Percentiles rank a stretch among this genome's conserved stretches.
These are phyloP conservation scores for Hofmannophila pseudospretella DNA, from an alignment of 2,888 invertebrate genomes.

Conservation along the genomic window DNA sequence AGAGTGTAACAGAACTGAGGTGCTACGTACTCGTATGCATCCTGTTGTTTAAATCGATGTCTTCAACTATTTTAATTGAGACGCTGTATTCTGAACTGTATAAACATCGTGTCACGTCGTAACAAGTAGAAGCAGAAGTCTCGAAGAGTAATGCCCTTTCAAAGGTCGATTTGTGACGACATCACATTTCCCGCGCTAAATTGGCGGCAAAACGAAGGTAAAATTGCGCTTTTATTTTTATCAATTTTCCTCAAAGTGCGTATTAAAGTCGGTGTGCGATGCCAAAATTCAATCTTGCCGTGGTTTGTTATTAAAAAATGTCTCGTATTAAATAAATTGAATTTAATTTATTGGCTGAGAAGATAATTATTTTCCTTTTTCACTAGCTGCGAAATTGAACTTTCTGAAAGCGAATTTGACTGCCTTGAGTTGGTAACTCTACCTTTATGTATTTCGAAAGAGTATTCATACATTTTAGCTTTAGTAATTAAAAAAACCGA, in stretches of 20 bases:
- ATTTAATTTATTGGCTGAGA: not conserved
- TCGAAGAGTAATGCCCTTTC: not conserved
- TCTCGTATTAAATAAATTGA: not conserved
- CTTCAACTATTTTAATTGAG: too few relatives aligned
- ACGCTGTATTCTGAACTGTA: too few relatives aligned
- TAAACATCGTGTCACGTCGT: too few relatives aligned
- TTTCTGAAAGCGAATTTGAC: too few relatives aligned
- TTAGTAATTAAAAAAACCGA: too few relatives aligned
- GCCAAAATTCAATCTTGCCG: slow-evolving; percentile 23
- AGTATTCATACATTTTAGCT: too few relatives aligned
- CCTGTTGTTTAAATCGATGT: too few relatives aligned
- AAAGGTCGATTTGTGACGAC: slow-evolving; percentile 2
- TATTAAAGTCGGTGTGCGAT: slow-evolving; percentile 19
- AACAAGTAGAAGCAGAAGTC: too few relatives aligned
- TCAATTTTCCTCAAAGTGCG: slow-evolving; percentile 24
- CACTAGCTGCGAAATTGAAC: not conserved
- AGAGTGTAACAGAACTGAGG: too few relatives aligned
- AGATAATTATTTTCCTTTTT: not conserved
- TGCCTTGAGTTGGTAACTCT: too few relatives aligned
- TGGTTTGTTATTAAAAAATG: slow-evolving; percentile 24
- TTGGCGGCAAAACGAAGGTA: slow-evolving; percentile 4
- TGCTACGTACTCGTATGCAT: too few relatives aligned
- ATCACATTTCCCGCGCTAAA: slow-evolving; percentile 1
- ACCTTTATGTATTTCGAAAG: too few relatives aligned
- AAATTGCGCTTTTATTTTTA: slow-evolving; percentile 12